Base-by-base conservation (phyloP, 2,113 vertebrate species). In the Phrynosoma platyrhinos region DNA sequence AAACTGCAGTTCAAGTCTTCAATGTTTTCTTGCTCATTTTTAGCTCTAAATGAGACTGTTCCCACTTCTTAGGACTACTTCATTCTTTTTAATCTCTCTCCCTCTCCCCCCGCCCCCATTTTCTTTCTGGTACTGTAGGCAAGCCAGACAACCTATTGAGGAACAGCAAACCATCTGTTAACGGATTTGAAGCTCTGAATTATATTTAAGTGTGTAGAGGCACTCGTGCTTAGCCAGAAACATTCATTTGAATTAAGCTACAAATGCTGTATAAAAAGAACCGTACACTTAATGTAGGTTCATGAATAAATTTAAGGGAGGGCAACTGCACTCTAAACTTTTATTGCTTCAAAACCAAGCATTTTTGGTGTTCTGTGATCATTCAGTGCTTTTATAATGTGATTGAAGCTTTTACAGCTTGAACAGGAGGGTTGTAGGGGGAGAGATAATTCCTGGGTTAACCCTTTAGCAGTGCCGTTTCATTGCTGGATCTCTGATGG, bases 151-250 rank as follows among this genome's bases (percentile, higher is more conserved):
- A 97, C 97, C 98, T 97, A 98, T 97, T 97, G 98, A 98, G 97
- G 97, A 97, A 97, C 95, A 98, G 97, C 98, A 98, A 98, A 98
- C 98, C 97, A 98, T 98, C 98, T 98, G 98, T 98, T 98, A 98
- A 96, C 94, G 90, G 97, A 98, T 98, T 96, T 98, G 97, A 98
- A 98, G 97, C 97, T 97, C 97, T 97, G 97, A 97, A 98, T 98
- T 98, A 98, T 97, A 97, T 97, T 98, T 97, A 96, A 97, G 96
- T 98, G 94, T 97, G 96, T 96, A 96, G 97, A 98, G 96, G 97
- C 97, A 98, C 97, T 98, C 97, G 94, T 98, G 98, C 98, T 97
- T 98, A 98, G 97, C 98, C 98, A 98, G 98, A 98, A 98, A 97
- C 97, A 97, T 97, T 97, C 95, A 97, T 97, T 97, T 97, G 96